phyloP scores from a whole-genome alignment of 2,888 invertebrate genomes.

The Sabellastarte sp. region DNA sequence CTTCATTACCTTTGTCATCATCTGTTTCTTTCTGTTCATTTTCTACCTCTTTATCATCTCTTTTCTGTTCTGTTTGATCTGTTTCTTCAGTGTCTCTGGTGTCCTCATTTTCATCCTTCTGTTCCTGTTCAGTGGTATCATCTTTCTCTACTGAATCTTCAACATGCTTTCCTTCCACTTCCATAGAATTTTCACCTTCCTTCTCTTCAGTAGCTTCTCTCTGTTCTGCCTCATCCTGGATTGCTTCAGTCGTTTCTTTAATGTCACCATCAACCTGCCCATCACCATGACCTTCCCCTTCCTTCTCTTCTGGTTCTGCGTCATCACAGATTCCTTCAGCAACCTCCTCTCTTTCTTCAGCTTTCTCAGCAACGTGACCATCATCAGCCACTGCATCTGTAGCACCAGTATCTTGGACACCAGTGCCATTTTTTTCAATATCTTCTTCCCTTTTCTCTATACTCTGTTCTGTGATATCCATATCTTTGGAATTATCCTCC shows the following conservation, averaged over 20 bases:
- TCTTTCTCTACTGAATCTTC: background rate
- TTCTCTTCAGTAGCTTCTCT: background rate
- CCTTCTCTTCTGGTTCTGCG: background rate
- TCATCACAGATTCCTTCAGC: background rate
- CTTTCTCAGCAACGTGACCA: background rate
- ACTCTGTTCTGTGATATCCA: background rate
- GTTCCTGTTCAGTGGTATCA: too few species aligned
- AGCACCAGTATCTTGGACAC: background rate
- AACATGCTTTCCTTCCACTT: background rate
- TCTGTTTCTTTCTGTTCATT: too few species aligned
- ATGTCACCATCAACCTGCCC: background rate
- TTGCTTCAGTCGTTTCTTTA: background rate
- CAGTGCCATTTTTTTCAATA: background rate
- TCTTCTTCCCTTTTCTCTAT: background rate
- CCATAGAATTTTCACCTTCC: too few species aligned
- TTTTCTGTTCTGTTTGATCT: too few species aligned
- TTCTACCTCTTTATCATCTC: too few species aligned
- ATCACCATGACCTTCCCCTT: background rate
- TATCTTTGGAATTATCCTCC: background rate
- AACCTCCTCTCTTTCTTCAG: background rate
- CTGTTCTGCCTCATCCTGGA: background rate
- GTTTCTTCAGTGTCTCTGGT: too few species aligned
- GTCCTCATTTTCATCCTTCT: too few species aligned
- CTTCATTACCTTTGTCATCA: too few species aligned
- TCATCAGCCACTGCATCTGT: background rate